These are phyloP conservation scores for Chaetorhynchus papuensis DNA, from an alignment of 2,113 vertebrate genomes.

Conservation along the genomic window DNA sequence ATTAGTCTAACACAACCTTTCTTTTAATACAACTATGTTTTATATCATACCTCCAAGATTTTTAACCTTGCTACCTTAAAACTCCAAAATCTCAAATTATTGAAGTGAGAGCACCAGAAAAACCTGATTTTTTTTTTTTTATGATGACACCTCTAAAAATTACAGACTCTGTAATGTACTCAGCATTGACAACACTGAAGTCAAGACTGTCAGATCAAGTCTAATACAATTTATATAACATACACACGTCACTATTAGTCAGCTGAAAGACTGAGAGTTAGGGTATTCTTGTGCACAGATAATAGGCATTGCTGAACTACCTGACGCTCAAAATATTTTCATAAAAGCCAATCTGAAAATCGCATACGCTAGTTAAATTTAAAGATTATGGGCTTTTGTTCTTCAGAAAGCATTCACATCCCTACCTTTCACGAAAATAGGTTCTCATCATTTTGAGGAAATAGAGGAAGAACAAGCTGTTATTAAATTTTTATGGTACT, in stretches of 20 bases:
- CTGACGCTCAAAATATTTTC: constrained; percentile 40
- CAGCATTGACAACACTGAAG: neutral
- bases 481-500: constrained; percentile 41
- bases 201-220: neutral
- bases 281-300: neutral
- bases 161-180: neutral
- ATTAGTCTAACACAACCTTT: neutral
- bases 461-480: constrained; percentile 40
- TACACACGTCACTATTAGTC: neutral
- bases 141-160: neutral
- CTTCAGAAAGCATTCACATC: neutral
- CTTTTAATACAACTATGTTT: neutral
- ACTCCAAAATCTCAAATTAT: neutral
- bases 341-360: neutral
- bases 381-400: neutral
- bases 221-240: neutral
- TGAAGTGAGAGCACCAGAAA: neutral
- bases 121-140: neutral
- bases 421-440: constrained; percentile 14
- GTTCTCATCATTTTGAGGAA: constrained; percentile 26
- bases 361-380: neutral
- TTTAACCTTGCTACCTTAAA: neutral
- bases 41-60: neutral
- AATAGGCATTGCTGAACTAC: neutral
- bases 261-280: neutral